phyloP scores from a whole-genome alignment of 2,888 invertebrate species.

The Lithophane leautieri region DNA sequence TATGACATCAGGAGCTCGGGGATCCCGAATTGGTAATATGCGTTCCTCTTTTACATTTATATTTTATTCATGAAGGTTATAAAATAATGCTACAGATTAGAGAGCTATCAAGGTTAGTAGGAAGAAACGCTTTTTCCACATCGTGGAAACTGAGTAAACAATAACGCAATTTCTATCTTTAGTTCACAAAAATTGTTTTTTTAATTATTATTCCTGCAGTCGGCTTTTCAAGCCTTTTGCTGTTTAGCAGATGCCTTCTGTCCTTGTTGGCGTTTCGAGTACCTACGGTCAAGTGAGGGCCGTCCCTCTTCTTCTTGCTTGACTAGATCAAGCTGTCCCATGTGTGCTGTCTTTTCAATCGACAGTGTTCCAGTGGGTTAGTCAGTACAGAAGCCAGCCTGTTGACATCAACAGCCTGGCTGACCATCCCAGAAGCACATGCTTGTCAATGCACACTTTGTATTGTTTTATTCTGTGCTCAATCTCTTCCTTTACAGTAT shows the following conservation, averaged over 20 bases:
- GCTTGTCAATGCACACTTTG: neutral
- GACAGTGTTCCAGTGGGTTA: neutral
- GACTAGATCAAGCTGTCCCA: neutral
- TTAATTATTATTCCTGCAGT: neutral
- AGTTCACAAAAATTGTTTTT: neutral
- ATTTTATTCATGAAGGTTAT: constrained; percentile 16
- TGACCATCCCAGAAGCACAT: too few species aligned
- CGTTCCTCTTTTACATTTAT: constrained; percentile 14
- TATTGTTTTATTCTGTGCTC: too few species aligned
- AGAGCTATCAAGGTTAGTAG: constrained; percentile 11
- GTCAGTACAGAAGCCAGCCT: neutral
- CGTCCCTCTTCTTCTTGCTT: neutral
- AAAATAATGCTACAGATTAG: constrained; percentile 3
- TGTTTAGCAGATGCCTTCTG: neutral
- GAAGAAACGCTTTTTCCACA: neutral
- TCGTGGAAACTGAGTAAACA: neutral
- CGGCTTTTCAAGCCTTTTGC: neutral
- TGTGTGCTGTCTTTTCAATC: neutral
- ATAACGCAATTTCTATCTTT: constrained; percentile 8
- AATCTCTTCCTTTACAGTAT: neutral
- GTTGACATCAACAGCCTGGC: too few species aligned
- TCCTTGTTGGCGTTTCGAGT: neutral
- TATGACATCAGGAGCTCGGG: constrained; percentile 31
- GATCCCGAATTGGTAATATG: constrained; percentile 9
- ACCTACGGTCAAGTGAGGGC: neutral